phyloP scores from a whole-genome alignment of 1,140 invertebrate species.

The Aradophagus sp. region DNA sequence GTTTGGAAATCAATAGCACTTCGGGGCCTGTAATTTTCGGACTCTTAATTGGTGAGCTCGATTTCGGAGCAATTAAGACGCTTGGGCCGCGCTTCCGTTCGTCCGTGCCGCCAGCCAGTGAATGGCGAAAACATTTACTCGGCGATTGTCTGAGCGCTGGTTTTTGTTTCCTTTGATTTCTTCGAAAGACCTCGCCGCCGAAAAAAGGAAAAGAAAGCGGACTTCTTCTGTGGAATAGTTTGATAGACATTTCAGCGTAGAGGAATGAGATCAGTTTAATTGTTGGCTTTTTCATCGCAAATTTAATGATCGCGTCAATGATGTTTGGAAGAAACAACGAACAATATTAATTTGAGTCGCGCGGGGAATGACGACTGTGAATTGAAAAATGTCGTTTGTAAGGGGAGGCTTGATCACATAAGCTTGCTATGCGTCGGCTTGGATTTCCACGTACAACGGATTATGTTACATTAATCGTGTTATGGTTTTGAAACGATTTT shows the following conservation, averaged over 20 bases:
- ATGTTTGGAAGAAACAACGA: slow-evolving; percentile 51
- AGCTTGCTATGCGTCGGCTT: too few relatives aligned
- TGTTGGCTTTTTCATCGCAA: slow-evolving; percentile 52
- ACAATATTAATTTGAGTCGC: slow-evolving; percentile 34
- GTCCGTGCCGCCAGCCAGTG: slow-evolving; percentile 33
- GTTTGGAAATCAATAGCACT: slow-evolving; percentile 45
- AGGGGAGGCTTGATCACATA: too few relatives aligned
- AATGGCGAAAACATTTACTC: slow-evolving; percentile 51
- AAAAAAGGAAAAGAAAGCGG: slow-evolving; percentile 18
- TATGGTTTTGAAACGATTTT: too few relatives aligned
- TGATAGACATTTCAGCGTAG: slow-evolving; percentile 52
- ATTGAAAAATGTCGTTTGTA: slow-evolving; percentile 23
- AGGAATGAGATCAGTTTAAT: slow-evolving; percentile 54
- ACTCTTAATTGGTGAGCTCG: slow-evolving; percentile 51
- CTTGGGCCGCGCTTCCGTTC: slow-evolving; percentile 49
- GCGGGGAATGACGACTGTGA: slow-evolving; percentile 7
- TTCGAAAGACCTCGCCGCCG: slow-evolving; percentile 39
- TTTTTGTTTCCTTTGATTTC: slow-evolving; percentile 50
- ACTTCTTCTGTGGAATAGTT: slow-evolving; percentile 37
- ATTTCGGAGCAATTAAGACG: slow-evolving; percentile 54
- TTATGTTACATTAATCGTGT: too few relatives aligned
- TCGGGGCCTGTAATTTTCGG: slow-evolving; percentile 38
- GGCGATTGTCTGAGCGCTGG: slow-evolving; percentile 39
- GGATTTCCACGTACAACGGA: too few relatives aligned
- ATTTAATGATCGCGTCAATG: slow-evolving; percentile 57